phyloP scores from a whole-genome alignment of 2,797 vertebrate species.

The Percopsis omiscomaycus region DNA sequence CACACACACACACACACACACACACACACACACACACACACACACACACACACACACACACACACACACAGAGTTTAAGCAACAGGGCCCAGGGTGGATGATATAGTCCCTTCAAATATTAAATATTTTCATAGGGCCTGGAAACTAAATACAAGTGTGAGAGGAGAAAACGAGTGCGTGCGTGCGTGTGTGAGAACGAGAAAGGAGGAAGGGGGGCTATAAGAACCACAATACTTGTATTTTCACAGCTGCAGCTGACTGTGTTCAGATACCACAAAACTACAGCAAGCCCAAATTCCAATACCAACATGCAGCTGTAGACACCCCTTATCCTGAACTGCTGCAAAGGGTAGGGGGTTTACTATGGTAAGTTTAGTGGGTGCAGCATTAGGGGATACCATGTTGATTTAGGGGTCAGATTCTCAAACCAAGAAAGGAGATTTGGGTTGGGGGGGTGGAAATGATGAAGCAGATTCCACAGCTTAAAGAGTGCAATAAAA shows the following conservation, averaged over 20 bases:
- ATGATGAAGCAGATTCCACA: constrained; percentile 62
- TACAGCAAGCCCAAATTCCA: constrained; percentile 5
- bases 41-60: no score
- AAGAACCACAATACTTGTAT: constrained; percentile 57
- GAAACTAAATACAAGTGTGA: constrained; percentile 20
- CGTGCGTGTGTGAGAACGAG: constrained; percentile 1
- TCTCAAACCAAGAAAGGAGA: constrained; percentile 35
- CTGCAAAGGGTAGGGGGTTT: no score
- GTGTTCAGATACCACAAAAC: constrained; percentile 28
- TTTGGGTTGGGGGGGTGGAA: constrained; percentile 23
- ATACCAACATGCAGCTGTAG: not conserved
- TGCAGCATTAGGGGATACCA: constrained; percentile 8
- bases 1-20: no score
- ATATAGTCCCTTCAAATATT: constrained; percentile 25
- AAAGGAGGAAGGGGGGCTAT: constrained; percentile 31
- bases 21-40: no score
- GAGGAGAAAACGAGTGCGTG: not conserved
- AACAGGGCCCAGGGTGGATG: constrained; percentile 9
- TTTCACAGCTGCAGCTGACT: constrained; percentile 72
- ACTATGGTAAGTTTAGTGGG: no score
- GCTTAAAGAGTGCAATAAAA: constrained; percentile 32
- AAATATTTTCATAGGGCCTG: constrained; percentile 17
- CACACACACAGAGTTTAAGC: no score
- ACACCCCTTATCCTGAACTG: no score
- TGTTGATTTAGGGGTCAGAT: constrained; percentile 41